Conservation (phyloP, 2,113 vertebrate species). For the Actenoides lindsayi region DNA sequence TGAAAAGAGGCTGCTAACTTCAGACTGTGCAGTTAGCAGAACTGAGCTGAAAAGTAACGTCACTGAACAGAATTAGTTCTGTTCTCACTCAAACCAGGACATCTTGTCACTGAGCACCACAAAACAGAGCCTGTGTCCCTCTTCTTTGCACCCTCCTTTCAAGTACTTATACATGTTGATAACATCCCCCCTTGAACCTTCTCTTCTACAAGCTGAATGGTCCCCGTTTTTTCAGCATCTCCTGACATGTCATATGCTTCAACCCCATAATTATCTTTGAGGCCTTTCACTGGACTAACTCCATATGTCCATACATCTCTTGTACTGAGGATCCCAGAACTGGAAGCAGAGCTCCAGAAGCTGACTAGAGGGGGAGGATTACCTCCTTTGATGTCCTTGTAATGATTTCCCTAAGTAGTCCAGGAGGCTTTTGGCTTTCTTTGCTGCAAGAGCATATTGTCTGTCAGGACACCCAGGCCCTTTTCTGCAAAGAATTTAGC, state of each 20-base stretch:
- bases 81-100: too few species aligned
- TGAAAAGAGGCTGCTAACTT: too few species aligned
- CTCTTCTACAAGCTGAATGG: not conserved
- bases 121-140: not conserved
- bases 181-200: not conserved
- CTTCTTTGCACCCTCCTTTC: not conserved
- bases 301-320: not conserved
- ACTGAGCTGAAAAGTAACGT: too few species aligned
- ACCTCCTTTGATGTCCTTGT: not conserved
- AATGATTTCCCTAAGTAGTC: not conserved
- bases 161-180: not conserved
- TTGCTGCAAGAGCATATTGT: not conserved
- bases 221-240: not conserved
- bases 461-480: not conserved
- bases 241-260: not conserved
- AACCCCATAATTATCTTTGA: not conserved
- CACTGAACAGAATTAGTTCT: too few species aligned
- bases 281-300: not conserved
- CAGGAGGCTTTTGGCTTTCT: not conserved
- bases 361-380: not conserved
- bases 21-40: too few species aligned
- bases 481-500: not conserved
- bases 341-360: not conserved
- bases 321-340: not conserved
- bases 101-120: not conserved